These are phyloP conservation scores for Thymallus thymallus DNA, from an alignment of 2,113 vertebrate genomes.

Conservation along the genomic window DNA sequence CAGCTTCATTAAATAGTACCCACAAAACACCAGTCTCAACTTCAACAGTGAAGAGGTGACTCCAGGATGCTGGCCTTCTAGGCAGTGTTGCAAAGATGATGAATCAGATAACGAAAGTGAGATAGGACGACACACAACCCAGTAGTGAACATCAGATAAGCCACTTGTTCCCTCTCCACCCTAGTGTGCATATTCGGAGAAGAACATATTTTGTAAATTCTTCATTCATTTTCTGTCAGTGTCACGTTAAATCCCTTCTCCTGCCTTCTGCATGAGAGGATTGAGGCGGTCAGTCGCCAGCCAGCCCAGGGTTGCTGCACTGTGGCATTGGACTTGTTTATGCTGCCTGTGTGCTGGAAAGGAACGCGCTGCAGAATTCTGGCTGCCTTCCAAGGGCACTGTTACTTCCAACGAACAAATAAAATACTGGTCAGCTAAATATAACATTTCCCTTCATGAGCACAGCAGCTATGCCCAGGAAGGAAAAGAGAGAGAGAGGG, in stretches of 20 bases:
- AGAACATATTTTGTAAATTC: neutral
- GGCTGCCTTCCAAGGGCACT: conserved; percentile 65
- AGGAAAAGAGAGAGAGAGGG: too few relatives aligned
- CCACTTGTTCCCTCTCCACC: too few relatives aligned
- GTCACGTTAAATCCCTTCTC: conserved; percentile 43
- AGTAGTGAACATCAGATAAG: neutral
- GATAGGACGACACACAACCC: too few relatives aligned
- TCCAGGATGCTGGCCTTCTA: too few relatives aligned
- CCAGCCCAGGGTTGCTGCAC: neutral
- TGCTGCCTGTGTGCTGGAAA: neutral
- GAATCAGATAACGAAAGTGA: conserved; percentile 35
- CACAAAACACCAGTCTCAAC: too few relatives aligned
- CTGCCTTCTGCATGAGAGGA: conserved; percentile 10
- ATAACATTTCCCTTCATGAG: conserved; percentile 59
- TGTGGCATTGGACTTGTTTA: conserved; percentile 33
- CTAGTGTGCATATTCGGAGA: too few relatives aligned
- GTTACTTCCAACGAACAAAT: conserved; percentile 70
- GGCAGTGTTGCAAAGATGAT: conserved; percentile 60
- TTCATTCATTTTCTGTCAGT: conserved; percentile 18
- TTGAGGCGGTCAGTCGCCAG: neutral
- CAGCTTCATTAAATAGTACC: too few relatives aligned
- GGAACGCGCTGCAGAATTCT: conserved; percentile 58
- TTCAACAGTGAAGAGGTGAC: too few relatives aligned
- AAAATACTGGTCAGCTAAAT: conserved; percentile 74
- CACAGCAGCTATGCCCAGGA: neutral